Conservation (phyloP, 2,113 vertebrate genomes). For the human (Homo sapiens) region GRCh38 chr1:233241001-233241500, state of each 20-base stretch:
- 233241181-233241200: background rate
- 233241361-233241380: background rate
- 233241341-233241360: background rate
- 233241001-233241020: background rate
- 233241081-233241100: background rate
- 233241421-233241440: background rate
- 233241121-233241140: background rate
- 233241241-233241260: background rate
- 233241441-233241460: background rate
- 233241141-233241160: background rate
- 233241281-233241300: accelerated
- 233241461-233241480: background rate
- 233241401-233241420: background rate
- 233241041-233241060: background rate
- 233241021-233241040: background rate
- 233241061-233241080: background rate
- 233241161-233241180: background rate
- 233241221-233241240: accelerated
- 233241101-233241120: background rate
- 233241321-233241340: background rate
- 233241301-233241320: accelerated
- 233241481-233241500: background rate
- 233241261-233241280: constrained; percentile 82
- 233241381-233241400: too few species aligned
- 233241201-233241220: background rate